Conservation (phyloP, 2,113 vertebrate genomes). For the Tricholaema leucomelas region DNA sequence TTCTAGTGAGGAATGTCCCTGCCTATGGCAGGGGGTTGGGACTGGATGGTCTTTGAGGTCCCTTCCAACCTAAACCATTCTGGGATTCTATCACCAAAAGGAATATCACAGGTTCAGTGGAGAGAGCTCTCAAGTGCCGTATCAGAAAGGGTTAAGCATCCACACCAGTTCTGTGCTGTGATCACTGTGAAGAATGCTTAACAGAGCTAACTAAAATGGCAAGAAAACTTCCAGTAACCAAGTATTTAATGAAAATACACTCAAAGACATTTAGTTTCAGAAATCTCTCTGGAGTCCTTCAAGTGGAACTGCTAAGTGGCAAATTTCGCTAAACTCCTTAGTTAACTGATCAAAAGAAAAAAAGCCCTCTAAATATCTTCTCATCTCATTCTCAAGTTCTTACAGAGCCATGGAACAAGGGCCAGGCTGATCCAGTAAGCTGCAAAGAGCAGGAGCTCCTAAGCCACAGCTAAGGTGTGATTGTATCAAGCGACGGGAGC, state of each 20-base stretch:
- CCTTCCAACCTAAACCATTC: too few species aligned
- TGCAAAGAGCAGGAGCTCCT: neutral
- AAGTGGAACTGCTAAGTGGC: neutral
- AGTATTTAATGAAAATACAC: neutral
- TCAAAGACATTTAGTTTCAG: neutral
- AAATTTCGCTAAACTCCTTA: neutral
- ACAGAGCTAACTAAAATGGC: neutral
- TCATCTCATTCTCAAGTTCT: neutral
- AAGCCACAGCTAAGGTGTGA: fast-evolving
- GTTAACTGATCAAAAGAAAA: neutral
- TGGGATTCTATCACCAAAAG: too few species aligned
- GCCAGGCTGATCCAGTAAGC: too few species aligned
- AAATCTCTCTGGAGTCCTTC: neutral
- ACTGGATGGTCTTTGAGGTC: too few species aligned
- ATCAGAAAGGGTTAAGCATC: neutral
- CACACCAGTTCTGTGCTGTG: neutral
- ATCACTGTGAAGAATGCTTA: neutral
- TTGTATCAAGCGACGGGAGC: neutral
- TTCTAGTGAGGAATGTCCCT: too few species aligned
- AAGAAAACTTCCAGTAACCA: neutral
- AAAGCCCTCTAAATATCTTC: too few species aligned
- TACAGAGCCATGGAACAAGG: neutral
- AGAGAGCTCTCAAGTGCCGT: neutral
- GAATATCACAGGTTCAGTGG: neutral
- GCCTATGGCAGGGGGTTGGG: too few species aligned